Base-by-base conservation (phyloP, 1,140 invertebrate genomes). In the Hesperophylax magnus region DNA sequence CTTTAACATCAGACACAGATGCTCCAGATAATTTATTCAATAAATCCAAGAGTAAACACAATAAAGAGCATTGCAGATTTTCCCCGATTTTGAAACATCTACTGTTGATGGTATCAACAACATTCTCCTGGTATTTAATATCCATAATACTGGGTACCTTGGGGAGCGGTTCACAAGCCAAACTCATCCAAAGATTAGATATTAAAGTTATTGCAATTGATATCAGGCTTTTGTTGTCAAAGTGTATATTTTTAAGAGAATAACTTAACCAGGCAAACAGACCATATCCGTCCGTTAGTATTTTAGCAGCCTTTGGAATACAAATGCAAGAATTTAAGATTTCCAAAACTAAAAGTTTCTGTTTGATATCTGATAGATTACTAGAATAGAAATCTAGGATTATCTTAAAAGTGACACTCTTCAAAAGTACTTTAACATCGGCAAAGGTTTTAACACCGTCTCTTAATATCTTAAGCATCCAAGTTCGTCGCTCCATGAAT, bases 401-500 rank as follows among this genome's bases (percentile, higher is more conserved):
- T 85, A 92, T 89, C 82, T 92, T 92, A 31, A 92, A 85, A 20
- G 89, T 88, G 87, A 91, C 89, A 18, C 88, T 90, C 85, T 89
- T 90, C 52, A 90, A 88, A 1, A 91, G 85, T 39, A 91, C 88
- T 53, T 86, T 87, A 3, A 91, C 86, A 85, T 92, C 91, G 7
- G 87, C 87, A 84, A 90, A 88, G 0, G 87, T 88, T 82, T 88
- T 90, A 0, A 90, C 86, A 14, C 95, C 94, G 85, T 95, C 93
- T 39, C 88, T 87, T 58, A 96, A 88, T 9, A 95, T 87, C 84
- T 92, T 88, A 3, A 96, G 86, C 24, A 96, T 93, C 93, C 95
- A 96, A 39, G 88, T 86, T 82, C 94, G 90, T 78, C 94, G 91
- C 1, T 90, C 88, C 17, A 86, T 86, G 61, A 91, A 88, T 78